Percentiles rank a stretch among this genome's conserved stretches.
Evolutionary conservation across 2,113 vertebrate species (phyloP).

Genomic region (Ictalurus punctatus): DNA sequence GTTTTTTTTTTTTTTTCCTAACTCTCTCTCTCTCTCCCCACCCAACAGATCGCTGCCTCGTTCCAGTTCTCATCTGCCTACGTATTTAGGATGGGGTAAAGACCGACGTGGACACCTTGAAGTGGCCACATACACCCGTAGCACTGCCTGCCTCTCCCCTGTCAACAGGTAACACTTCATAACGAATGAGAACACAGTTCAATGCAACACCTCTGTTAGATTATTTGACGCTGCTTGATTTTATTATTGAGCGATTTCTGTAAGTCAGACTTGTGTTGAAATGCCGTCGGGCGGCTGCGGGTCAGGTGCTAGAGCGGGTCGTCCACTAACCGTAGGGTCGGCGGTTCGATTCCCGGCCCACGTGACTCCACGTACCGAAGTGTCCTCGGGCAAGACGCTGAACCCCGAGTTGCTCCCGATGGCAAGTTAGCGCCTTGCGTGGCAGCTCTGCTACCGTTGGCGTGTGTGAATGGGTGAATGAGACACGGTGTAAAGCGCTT

Average conservation of each 20-base stretch:
- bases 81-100: slow-evolving; percentile 54
- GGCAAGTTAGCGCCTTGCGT: no score
- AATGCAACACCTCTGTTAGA: background rate
- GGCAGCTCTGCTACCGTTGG: no score
- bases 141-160: slow-evolving; percentile 26
- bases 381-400: no score
- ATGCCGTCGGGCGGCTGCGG: background rate
- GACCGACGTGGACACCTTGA: slow-evolving; percentile 4
- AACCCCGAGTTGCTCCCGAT: no score
- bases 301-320: no score
- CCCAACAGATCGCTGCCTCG: background rate
- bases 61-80: background rate
- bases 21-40: background rate
- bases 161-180: slow-evolving; percentile 36
- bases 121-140: slow-evolving; percentile 23
- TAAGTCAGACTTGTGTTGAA: background rate
- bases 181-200: background rate
- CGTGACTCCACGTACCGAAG: no score
- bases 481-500: no score
- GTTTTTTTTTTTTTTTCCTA: background rate
- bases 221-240: background rate
- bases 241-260: background rate
- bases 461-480: no score
- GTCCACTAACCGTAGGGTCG: no score
- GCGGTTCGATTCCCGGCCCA: no score